Evolutionary conservation across 2,113 vertebrate genomes (phyloP), one percentile per base, ranked within the genome.

Genomic region (Amphiprion ocellaris): DNA sequence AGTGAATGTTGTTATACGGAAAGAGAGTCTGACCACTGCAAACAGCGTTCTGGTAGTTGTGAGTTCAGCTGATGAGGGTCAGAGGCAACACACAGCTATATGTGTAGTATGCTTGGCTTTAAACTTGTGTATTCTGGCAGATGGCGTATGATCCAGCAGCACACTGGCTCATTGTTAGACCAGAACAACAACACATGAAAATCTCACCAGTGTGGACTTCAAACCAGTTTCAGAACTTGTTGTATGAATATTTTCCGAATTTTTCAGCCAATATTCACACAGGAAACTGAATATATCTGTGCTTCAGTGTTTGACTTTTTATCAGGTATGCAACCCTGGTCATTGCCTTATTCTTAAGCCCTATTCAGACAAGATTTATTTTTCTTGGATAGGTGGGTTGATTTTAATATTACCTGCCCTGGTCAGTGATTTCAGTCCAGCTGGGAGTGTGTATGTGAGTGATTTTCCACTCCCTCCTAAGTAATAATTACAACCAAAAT

Each of bases 161-260:
- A 50, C 21, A 26, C 30, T 11, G 17, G 37, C 62, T 50, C 26
- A 46, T 3, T 60, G 47, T 65, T 28, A 58, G 30, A 23, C 12
- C 53, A 60, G 59, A 69, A 60, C 39, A 79, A n/a, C 60, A 77
- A 56, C 49, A 30, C 41, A 50, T 69, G 44, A 10, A 74, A 69
- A 21, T 46, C 71, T 41, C 46, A 33, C 28, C 10, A 10, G 37
- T 17, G 0, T 26, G 24, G 21, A 49, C 17, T 46, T 54, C 56
- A 2, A 63, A 46, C 77, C 60, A 28, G 24, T 26, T 62, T 64
- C 44, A 77, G 16, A 62, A 28, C 0, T 19, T 46, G 17, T 14
- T 24, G 15, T 17, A 33, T 30, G 16, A 54, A n/a, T 47, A 44
- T 2, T 12, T 15, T 15, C 12, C 15, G 41, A 12, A 44, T 10